A percentile compares a stretch with the other conserved stretches of the same genome.
phyloP scores from a whole-genome alignment of 2,113 vertebrate genomes.

The Oceanites oceanicus region DNA sequence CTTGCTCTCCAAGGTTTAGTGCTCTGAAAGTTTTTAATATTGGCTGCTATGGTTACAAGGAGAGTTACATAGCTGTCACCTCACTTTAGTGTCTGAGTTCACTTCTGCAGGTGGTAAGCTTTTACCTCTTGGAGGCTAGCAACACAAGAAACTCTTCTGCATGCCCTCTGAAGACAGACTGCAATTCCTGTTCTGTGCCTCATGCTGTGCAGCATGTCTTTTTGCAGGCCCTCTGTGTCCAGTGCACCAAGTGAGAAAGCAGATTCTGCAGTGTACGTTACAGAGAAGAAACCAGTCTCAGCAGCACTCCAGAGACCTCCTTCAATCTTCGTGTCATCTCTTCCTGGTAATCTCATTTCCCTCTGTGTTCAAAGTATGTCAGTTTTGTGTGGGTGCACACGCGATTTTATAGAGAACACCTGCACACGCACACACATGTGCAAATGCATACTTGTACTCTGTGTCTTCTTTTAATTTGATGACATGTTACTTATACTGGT shows the following conservation, averaged over 20 bases:
- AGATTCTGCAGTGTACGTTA: background rate
- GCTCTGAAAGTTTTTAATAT: background rate
- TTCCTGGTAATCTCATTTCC: slow-evolving; percentile 52
- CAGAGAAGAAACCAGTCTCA: background rate
- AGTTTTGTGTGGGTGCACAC: background rate
- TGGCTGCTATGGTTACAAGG: background rate
- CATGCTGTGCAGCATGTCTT: background rate
- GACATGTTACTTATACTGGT: background rate
- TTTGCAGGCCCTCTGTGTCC: background rate
- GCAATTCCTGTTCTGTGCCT: background rate
- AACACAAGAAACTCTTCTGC: background rate
- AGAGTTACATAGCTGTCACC: background rate
- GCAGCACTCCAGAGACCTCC: background rate
- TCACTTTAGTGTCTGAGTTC: background rate
- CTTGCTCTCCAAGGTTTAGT: background rate
- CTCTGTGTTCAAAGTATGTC: background rate
- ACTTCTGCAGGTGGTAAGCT: background rate
- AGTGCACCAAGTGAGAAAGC: background rate
- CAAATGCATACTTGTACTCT: background rate
- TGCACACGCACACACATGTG: background rate
- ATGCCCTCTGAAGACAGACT: background rate
- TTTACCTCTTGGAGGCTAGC: background rate
- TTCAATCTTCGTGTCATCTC: background rate
- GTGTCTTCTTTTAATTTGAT: background rate
- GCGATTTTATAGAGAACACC: background rate